Evolutionary conservation across 2,888 invertebrate species (phyloP), one percentile per base, ranked within the genome.

Genomic region (Cheilosia variabilis): DNA sequence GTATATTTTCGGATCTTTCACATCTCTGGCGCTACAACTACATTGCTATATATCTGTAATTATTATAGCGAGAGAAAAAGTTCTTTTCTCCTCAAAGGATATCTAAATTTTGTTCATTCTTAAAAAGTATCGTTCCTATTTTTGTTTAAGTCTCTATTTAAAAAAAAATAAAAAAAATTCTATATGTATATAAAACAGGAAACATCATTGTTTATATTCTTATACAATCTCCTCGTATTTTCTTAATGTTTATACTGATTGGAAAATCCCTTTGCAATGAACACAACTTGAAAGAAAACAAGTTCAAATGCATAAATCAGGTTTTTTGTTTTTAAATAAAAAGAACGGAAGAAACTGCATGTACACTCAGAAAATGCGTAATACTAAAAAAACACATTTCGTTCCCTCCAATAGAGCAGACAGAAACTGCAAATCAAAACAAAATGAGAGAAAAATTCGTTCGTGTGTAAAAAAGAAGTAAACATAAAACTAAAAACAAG

Each of bases 141-240:
- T 24, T 68, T 55, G 24, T 55, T 71, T 71, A 57, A 50, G 53
- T 22, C 60, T 63, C 63, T 78, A 78, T 71, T 77, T 78, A 63
- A 78, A 76, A 76, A n/a, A n/a, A 76, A 78, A 69, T 47, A 37
- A 31, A 62, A 78, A 69, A 55, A 37, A 17, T 17, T 65, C 27
- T 71, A 37, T 43, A 58, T 78, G 27, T 78, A 63, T 78, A 78
- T 65, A 71, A 78, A 78, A 78, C 78, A 78, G 78, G 69, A 78
- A 78, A 78, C 78, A 58, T 71, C n/a, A 27, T 55, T 55, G 45
- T 43, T 71, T 69, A 47, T 17, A 37, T 37, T 63, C 31, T 50
- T 10, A 53, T 37, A 41, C 37, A 52, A 37, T 66, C n/a, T 53
- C 31, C 19, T 65, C 50, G 10, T 6, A 41, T 75, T 52, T 27